Base-by-base conservation (phyloP, 23 tunicate genomes). In the Halocynthia aurantium region DNA sequence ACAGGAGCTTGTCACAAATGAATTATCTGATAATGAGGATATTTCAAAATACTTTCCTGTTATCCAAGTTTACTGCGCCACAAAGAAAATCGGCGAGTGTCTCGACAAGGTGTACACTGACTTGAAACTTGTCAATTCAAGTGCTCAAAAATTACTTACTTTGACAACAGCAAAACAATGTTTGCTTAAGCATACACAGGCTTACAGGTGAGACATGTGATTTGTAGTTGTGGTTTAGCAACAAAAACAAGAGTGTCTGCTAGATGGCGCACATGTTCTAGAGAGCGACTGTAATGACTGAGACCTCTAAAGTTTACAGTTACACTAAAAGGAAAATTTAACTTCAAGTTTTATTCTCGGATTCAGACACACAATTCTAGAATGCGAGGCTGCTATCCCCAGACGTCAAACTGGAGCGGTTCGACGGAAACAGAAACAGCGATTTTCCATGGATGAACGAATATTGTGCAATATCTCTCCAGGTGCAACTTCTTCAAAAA, bases 391-490 rank as follows among this genome's bases (percentile, higher is more conserved):
- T 13, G 21, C 57, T 18, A 49, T 74, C 17, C 13, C 78, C 8
- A 52, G 78, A 67, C 20, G 72, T 1, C 20, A 64, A 21, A 74
- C 22, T 56, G 78, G 56, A 74, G 64, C 4, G 44, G 44, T 54
- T 74, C 62, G 78, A 10, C 20, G 78, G 31, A 74, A 74, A 18
- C 78, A 74, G 55, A 74, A 74, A 54, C 78, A 74, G 10, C 20
- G 78, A 18, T 74, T 74, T 54, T 74, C 78, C 10, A 74, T 74
- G 78, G 78, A 74, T 54, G 78, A 74, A 56, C 56, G 78, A 44
- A 74, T 74, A 10, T 54, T 74, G 17, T 74, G 64, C n/a, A 74
- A 74, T 22, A 31, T 31, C 44, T 31, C 44, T 1, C 78, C 20
- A 12, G 20, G 56, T 10, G 2, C 55, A 21, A 11, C 72, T 67